A percentile compares a stretch with the other conserved stretches of the same genome.
These are phyloP conservation scores for Lytechinus pictus DNA, from an alignment of 35 echinoderm and acorn worm genomes.

Conservation along the genomic window DNA sequence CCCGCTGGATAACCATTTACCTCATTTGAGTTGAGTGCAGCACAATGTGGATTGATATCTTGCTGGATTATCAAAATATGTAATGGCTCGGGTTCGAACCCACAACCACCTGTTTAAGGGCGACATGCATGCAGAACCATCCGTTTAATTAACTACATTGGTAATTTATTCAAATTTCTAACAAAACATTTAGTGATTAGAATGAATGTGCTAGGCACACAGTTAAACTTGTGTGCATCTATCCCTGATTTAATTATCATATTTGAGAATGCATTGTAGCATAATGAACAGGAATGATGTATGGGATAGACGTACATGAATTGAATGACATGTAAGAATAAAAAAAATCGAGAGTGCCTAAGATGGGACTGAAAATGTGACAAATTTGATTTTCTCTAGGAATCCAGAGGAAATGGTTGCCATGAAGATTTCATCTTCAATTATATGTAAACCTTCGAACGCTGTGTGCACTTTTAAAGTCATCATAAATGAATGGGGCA, in stretches of 20 bases:
- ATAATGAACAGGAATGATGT: not conserved
- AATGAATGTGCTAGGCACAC: no score
- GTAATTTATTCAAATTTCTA: no score
- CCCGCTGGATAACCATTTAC: no score
- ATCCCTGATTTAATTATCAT: not conserved
- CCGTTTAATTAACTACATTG: no score
- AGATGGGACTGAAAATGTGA: not conserved
- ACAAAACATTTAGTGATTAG: no score
- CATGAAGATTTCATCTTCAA: not conserved
- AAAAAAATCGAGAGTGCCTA: not conserved
- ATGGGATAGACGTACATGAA: not conserved
- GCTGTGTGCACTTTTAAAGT: conserved; percentile 10
- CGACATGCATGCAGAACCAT: no score
- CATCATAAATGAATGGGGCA: not conserved
- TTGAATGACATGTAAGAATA: not conserved
- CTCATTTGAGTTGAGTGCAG: no score
- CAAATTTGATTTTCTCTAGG: not conserved
- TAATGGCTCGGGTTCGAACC: no score
- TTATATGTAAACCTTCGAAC: not conserved
- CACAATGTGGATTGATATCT: no score
- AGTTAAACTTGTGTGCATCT: not conserved
- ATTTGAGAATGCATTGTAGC: not conserved
- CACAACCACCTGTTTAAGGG: no score
- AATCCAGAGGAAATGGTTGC: not conserved
- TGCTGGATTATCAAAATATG: no score